A percentile compares a stretch with the other conserved stretches of the same genome.
Evolutionary conservation across 2,888 invertebrate genomes (phyloP).

Genomic region (Troides oblongomaculatus): DNA sequence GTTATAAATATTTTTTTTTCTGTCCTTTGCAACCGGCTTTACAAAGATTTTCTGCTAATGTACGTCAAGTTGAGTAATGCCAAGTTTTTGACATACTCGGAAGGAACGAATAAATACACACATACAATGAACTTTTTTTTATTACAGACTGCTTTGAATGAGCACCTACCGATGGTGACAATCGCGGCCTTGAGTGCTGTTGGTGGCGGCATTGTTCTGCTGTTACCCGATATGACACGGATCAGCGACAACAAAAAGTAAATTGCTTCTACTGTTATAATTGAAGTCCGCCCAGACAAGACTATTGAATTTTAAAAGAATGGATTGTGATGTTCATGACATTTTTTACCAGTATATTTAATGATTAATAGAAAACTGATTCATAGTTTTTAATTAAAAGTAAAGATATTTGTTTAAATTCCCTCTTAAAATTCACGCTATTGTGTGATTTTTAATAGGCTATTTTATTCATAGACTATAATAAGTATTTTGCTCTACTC

Average conservation of each 20-base stretch:
- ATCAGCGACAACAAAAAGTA: slow-evolving; percentile 53
- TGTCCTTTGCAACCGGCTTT: not conserved
- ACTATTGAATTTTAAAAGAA: not conserved
- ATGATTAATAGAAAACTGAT: too few species aligned
- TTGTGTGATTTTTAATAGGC: too few species aligned
- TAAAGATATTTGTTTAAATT: too few species aligned
- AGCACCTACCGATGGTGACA: slow-evolving; percentile 85
- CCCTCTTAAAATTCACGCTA: too few species aligned
- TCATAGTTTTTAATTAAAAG: too few species aligned
- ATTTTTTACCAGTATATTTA: not conserved
- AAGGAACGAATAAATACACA: not conserved
- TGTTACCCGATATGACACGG: slow-evolving; percentile 86
- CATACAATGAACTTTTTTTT: not conserved
- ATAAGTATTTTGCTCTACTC: not conserved
- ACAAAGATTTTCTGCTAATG: not conserved
- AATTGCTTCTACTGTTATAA: slow-evolving; percentile 13
- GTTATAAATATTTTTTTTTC: not conserved
- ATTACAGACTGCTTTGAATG: slow-evolving; percentile 82
- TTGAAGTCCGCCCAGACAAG: not conserved
- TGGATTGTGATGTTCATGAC: not conserved
- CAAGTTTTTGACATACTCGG: not conserved
- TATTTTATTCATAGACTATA: too few species aligned
- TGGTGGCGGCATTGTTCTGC: slow-evolving; percentile 85
- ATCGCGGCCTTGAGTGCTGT: slow-evolving; percentile 84
- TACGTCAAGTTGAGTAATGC: not conserved